Evolutionary conservation across 2,888 invertebrate species (phyloP).

Genomic region (Leucozona laternaria): DNA sequence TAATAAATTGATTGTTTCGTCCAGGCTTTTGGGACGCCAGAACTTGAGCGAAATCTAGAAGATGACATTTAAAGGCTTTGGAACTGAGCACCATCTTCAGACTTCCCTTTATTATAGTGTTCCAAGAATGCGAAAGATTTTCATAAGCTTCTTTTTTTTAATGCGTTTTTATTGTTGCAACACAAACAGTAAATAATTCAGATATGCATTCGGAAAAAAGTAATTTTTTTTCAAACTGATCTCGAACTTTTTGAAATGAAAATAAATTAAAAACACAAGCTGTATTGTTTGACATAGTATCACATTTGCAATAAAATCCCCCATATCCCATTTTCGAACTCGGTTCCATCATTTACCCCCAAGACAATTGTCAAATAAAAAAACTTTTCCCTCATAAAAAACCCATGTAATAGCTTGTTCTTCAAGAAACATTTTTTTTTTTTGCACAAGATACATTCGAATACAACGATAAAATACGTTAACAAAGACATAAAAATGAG

Average conservation of each 20-base stretch:
- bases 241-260: background rate
- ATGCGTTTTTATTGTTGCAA: too few species aligned
- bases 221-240: too few species aligned
- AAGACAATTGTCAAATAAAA: slow-evolving; percentile 10
- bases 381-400: slow-evolving; percentile 9
- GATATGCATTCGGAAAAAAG: too few species aligned
- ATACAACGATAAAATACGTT: slow-evolving; percentile 9
- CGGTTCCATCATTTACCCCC: background rate
- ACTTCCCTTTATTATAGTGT: too few species aligned
- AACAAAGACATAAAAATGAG: slow-evolving; percentile 4
- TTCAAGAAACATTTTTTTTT: background rate
- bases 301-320: background rate
- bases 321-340: background rate
- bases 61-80: too few species aligned
- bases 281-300: background rate
- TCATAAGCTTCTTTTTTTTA: too few species aligned
- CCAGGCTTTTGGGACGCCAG: too few species aligned
- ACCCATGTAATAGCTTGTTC: background rate
- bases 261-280: background rate
- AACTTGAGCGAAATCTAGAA: too few species aligned
- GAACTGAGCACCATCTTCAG: too few species aligned
- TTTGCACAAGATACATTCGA: background rate
- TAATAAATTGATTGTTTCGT: too few species aligned
- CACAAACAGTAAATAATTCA: too few species aligned
- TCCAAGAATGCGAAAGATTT: too few species aligned